phyloP scores from a whole-genome alignment of 1,140 invertebrate species.

The Augochlora pura region DNA sequence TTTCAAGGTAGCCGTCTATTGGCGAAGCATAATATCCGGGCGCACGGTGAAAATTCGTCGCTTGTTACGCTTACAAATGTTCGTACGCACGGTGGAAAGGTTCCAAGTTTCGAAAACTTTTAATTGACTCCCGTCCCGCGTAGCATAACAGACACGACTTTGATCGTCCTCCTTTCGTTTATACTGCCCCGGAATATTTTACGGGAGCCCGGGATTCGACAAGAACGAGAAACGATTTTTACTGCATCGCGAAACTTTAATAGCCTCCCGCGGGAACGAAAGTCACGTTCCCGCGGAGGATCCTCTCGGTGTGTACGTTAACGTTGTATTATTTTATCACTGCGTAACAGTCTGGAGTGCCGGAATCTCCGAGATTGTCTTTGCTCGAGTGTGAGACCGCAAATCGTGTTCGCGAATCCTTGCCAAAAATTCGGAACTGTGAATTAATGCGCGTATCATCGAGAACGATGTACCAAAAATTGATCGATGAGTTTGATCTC shows the following conservation, averaged over 20 bases:
- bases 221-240: slow-evolving; percentile 42
- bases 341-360: too few relatives aligned
- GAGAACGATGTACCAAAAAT: too few relatives aligned
- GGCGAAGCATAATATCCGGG: slow-evolving; percentile 49
- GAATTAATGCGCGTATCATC: too few relatives aligned
- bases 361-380: too few relatives aligned
- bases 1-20: slow-evolving; percentile 2
- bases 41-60: slow-evolving; percentile 50
- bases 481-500: too few relatives aligned
- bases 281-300: too few relatives aligned
- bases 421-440: too few relatives aligned
- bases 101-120: slow-evolving; percentile 60
- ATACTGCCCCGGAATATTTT: slow-evolving; percentile 36
- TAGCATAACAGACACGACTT: slow-evolving; percentile 67
- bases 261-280: background rate
- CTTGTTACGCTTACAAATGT: slow-evolving; percentile 34
- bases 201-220: slow-evolving; percentile 50
- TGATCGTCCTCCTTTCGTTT: slow-evolving; percentile 59
- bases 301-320: too few relatives aligned
- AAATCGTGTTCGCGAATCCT: too few relatives aligned
- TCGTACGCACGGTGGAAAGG: slow-evolving; percentile 47
- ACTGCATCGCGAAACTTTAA: slow-evolving; percentile 25
- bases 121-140: slow-evolving; percentile 67
- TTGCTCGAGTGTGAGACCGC: too few relatives aligned
- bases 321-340: too few relatives aligned